Evolutionary conservation across 2,113 vertebrate species (phyloP).

Genomic region (Genyomyrus donnyi): DNA sequence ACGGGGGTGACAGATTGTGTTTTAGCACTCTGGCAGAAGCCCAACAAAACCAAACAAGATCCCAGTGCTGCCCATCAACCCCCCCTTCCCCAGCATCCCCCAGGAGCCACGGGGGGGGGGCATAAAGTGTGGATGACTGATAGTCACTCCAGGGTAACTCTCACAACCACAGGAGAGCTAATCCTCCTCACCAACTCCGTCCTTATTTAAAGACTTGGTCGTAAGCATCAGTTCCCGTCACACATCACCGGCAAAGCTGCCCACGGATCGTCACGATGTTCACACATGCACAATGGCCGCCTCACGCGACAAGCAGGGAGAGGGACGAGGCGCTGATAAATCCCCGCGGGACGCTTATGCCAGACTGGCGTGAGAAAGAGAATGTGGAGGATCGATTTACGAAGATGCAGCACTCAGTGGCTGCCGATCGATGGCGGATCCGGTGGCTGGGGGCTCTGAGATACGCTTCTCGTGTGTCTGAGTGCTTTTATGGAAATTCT

Average conservation of each 20-base stretch:
- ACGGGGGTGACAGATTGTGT: not conserved
- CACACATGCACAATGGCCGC: not conserved
- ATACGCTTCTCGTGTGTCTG: not conserved
- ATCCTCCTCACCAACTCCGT: not conserved
- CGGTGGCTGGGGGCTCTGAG: not conserved
- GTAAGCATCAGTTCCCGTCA: not conserved
- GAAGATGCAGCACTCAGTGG: not conserved
- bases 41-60: not conserved
- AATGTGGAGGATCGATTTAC: not conserved
- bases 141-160: not conserved
- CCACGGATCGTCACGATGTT: not conserved
- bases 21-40: not conserved
- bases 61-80: not conserved
- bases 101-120: not conserved
- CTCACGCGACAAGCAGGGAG: not conserved
- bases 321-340: not conserved
- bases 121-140: not conserved
- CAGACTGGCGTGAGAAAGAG: not conserved
- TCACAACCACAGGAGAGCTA: not conserved
- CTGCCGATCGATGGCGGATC: not conserved
- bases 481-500: not conserved
- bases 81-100: not conserved
- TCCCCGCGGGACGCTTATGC: not conserved
- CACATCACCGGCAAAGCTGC: not conserved
- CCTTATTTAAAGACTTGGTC: not conserved